Conservation (phyloP, 1,140 invertebrate genomes). For the Homarus americanus region DNA sequence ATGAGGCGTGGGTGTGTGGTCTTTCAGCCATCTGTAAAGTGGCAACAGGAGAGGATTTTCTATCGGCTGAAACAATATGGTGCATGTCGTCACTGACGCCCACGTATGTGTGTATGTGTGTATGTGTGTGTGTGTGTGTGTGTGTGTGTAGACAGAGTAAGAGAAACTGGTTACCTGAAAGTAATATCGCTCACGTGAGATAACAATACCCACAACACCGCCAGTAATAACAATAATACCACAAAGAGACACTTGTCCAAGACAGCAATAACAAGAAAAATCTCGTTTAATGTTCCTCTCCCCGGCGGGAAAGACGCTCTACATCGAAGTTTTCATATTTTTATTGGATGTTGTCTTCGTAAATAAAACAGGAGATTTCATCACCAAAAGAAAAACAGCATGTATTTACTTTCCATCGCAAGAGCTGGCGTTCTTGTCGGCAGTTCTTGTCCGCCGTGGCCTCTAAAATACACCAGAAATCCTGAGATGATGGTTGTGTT, state of each 20-base stretch:
- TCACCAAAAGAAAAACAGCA: conserved; percentile 63
- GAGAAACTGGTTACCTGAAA: no score
- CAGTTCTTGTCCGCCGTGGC: conserved; percentile 23
- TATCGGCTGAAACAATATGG: no score
- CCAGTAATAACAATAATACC: no score
- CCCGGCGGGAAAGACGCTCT: conserved; percentile 19
- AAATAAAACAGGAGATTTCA: conserved; percentile 65
- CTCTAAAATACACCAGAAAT: conserved; percentile 33
- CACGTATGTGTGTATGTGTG: no score
- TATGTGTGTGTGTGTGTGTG: no score
- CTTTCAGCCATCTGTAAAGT: no score
- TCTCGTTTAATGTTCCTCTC: conserved; percentile 43
- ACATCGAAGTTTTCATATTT: conserved; percentile 64
- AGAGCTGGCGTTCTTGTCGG: conserved; percentile 49
- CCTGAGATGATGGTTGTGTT: conserved; percentile 11
- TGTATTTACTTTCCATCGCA: conserved; percentile 65
- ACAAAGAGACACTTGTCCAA: conserved; percentile 26
- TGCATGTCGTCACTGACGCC: no score
- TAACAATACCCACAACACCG: no score
- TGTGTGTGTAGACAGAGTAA: no score
- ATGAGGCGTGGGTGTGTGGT: no score
- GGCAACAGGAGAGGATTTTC: no score
- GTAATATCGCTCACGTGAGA: no score
- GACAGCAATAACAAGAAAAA: conserved; percentile 28
- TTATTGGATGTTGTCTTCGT: conserved; percentile 64